A percentile compares a stretch with the other conserved stretches of the same genome.
These are phyloP conservation scores for Lydus trimaculatus DNA, from an alignment of 2,888 invertebrate species.

Conservation along the genomic window DNA sequence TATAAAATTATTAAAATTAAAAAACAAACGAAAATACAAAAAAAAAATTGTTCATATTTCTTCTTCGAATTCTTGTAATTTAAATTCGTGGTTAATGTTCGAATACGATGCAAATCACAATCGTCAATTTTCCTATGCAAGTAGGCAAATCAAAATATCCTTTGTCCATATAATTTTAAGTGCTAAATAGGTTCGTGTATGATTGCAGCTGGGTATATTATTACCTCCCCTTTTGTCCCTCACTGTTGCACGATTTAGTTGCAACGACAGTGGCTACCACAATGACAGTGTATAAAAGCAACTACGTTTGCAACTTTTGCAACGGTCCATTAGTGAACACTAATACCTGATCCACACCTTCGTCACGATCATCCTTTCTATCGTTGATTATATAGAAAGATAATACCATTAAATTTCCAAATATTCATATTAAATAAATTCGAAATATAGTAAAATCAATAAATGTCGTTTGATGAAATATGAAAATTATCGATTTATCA, in stretches of 20 bases:
- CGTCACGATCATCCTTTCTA: constrained; percentile 13
- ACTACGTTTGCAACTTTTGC: constrained; percentile 34
- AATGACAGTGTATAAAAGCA: constrained; percentile 36
- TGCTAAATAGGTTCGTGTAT: constrained; percentile 48
- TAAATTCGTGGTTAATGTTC: background rate
- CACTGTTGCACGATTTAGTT: constrained; percentile 43
- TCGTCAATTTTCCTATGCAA: constrained; percentile 35
- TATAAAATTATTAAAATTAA: background rate
- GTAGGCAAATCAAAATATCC: constrained; percentile 44
- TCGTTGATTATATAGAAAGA: background rate
- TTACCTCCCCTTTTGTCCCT: constrained; percentile 40
- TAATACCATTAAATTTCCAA: background rate
- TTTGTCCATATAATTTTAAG: constrained; percentile 49
- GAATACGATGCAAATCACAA: constrained; percentile 22
- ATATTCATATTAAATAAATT: constrained; percentile 1
- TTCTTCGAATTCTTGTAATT: background rate
- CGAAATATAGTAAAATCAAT: background rate
- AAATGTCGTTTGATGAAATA: background rate
- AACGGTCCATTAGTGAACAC: constrained; percentile 38
- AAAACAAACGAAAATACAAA: background rate
- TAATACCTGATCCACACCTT: constrained; percentile 19
- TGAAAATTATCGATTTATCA: constrained; percentile 21
- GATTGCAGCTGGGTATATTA: constrained; percentile 44
- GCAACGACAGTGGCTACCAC: constrained; percentile 40
- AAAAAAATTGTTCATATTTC: background rate